Evolutionary conservation across 1,140 invertebrate genomes (phyloP).

Genomic region (Meloidogyne exigua): DNA sequence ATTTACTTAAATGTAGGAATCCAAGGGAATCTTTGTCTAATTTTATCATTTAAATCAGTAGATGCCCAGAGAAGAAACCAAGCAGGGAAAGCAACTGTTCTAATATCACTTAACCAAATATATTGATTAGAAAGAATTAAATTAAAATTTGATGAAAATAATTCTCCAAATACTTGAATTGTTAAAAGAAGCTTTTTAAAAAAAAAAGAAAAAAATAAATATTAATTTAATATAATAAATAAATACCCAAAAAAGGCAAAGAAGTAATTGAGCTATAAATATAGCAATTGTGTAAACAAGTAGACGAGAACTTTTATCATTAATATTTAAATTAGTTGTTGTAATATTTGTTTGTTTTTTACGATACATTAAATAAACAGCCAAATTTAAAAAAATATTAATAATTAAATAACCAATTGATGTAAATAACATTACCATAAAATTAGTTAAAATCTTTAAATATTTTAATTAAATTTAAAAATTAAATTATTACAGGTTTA

Average conservation of each 20-base stretch:
- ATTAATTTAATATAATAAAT: not conserved
- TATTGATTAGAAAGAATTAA: slow-evolving; percentile 12
- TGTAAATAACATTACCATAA: slow-evolving; percentile 1
- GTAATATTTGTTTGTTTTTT: not conserved
- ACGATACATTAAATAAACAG: slow-evolving; percentile 5
- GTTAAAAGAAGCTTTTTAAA: slow-evolving; percentile 6
- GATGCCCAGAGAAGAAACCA: slow-evolving; percentile 23
- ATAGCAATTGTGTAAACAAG: slow-evolving; percentile 21
- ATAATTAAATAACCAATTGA: slow-evolving; percentile 12
- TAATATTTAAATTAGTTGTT: not conserved
- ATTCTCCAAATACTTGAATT: slow-evolving; percentile 6
- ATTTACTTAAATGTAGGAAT: slow-evolving; percentile 8
- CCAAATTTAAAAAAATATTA: slow-evolving; percentile 4
- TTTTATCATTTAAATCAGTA: slow-evolving; percentile 6
- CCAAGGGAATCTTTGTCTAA: slow-evolving; percentile 10
- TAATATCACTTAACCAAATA: slow-evolving; percentile 21
- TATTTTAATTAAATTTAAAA: not conserved
- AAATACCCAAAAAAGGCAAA: slow-evolving; percentile 8
- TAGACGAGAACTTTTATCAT: slow-evolving; percentile 7
- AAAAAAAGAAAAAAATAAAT: not conserved
- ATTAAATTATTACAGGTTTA: slow-evolving; percentile 3
- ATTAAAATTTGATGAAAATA: slow-evolving; percentile 2
- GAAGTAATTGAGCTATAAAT: not conserved
- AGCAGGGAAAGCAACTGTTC: slow-evolving; percentile 18
- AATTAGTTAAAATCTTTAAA: slow-evolving; percentile 8